Conservation (phyloP, 2,797 vertebrate species). For the Brachyalestes nurse region DNA sequence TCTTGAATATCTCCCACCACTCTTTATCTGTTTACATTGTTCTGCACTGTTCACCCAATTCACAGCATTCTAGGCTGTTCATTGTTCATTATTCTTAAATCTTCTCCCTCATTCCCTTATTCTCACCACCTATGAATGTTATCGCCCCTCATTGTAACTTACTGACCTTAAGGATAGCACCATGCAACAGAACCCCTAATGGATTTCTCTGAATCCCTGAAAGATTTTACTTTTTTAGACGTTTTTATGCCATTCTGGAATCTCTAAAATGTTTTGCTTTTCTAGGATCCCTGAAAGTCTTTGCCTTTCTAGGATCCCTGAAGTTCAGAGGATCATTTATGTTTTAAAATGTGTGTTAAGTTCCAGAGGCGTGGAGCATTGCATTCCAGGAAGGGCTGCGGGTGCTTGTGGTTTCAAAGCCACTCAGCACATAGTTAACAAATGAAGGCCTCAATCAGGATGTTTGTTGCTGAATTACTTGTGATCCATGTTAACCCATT, state of each 20-base stretch:
- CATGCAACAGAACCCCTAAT: too few relatives aligned
- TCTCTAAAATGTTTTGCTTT: not conserved
- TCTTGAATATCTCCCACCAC: too few relatives aligned
- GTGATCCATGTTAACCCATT: slow-evolving; percentile 3
- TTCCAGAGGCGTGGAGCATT: slow-evolving; percentile 22
- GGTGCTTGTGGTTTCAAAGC: slow-evolving; percentile 28
- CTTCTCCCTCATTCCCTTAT: too few relatives aligned
- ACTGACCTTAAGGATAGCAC: too few relatives aligned
- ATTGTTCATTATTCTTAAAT: too few relatives aligned
- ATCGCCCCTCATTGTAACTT: too few relatives aligned
- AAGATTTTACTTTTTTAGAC: too few relatives aligned
- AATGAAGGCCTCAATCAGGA: slow-evolving; percentile 2
- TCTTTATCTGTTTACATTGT: too few relatives aligned
- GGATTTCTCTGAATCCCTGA: too few relatives aligned
- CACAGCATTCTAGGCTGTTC: too few relatives aligned
- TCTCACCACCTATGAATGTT: too few relatives aligned
- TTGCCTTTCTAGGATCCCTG: not conserved
- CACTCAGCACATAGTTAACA: slow-evolving; percentile 30
- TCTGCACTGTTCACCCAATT: too few relatives aligned
- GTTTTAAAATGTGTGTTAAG: not conserved
- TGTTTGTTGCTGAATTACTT: slow-evolving; percentile 8
- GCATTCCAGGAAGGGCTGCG: slow-evolving; percentile 27
- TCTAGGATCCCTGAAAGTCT: not conserved
- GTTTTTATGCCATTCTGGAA: not conserved
- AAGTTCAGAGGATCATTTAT: not conserved